Evolutionary conservation across 2,888 invertebrate genomes (phyloP).

Genomic region (Deilephila porcellus): DNA sequence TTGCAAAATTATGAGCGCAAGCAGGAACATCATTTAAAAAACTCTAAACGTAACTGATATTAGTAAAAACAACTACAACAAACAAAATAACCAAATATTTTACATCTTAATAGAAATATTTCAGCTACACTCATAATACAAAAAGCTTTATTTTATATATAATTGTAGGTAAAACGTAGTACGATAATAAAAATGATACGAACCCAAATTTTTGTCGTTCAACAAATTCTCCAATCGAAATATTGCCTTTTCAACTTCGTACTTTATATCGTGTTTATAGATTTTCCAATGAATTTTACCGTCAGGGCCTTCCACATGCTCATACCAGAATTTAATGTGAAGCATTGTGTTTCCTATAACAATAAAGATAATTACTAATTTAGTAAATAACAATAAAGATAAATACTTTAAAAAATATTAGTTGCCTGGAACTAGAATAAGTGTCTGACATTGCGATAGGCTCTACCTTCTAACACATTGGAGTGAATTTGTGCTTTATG

Average conservation of each 20-base stretch:
- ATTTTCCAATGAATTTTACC: conserved; percentile 71
- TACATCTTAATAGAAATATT: too few relatives aligned
- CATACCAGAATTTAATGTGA: conserved; percentile 67
- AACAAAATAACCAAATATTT: too few relatives aligned
- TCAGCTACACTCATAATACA: too few relatives aligned
- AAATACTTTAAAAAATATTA: too few relatives aligned
- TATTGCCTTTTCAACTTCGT: conserved; percentile 64
- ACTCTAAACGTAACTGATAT: too few relatives aligned
- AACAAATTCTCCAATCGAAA: conserved; percentile 68
- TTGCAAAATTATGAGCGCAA: too few relatives aligned
- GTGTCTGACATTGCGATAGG: too few relatives aligned
- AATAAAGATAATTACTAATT: not conserved
- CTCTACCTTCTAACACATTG: too few relatives aligned
- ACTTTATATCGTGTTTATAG: conserved; percentile 66
- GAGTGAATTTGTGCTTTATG: too few relatives aligned
- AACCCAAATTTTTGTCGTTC: conserved; percentile 67
- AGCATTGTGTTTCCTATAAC: conserved; percentile 63
- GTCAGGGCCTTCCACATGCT: conserved; percentile 59
- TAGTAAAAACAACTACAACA: too few relatives aligned
- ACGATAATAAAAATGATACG: not conserved
- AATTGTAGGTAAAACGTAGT: not conserved
- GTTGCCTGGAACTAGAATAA: too few relatives aligned
- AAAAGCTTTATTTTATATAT: not conserved
- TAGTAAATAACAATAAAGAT: conserved; percentile 38
- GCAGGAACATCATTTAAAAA: too few relatives aligned